Base-by-base conservation (phyloP, 2,888 invertebrate species). In the Camponotus fellah region DNA sequence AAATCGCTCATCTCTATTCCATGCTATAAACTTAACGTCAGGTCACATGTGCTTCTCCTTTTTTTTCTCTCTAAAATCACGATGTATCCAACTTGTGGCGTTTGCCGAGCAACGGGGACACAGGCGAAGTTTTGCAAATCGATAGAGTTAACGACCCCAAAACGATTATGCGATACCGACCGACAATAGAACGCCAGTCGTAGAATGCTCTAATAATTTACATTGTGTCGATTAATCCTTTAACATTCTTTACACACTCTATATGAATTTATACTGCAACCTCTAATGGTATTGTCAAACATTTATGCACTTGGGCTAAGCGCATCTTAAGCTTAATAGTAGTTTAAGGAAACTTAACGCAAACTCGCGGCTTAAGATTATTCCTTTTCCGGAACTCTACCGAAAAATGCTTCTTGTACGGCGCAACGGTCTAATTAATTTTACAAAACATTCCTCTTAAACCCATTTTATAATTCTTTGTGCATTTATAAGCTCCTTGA, bases 271-370 rank as follows among this genome's bases (percentile, higher is more conserved):
- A 88, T 89, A 90, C 89, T 91, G 92, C 91, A 92, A 93, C 91
- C 91, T 92, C 91, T 93, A 92, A 82, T 92, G 90, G 93, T 92
- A 93, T 93, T 93, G 93, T 93, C 93, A 93, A 92, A 93, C 92
- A 92, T 92, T 92, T 92, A 92, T 91, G 93, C 93, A 91, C 92
- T 90, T 90, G 82, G 89, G 90, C 90, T 88, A 92, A 93, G 92
- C 92, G 93, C 93, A 93, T 90, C 90, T 91, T 89, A 90, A 90
- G 90, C 89, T 90, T 90, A 90, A 85, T 84, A 88, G 82, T 90
- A 90, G 85, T 89, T 74, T 56, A 62, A 72, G 83, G 32, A 32
- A 84, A 84, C 75, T 74, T 72, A 74, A 84, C 83, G 65, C 46
- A 65, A 72, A 66, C 56, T 69, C 64, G 56, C 60, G 56, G 65